Evolutionary conservation across 2,888 invertebrate genomes (phyloP).

Genomic region (Standfussiana lucernea): DNA sequence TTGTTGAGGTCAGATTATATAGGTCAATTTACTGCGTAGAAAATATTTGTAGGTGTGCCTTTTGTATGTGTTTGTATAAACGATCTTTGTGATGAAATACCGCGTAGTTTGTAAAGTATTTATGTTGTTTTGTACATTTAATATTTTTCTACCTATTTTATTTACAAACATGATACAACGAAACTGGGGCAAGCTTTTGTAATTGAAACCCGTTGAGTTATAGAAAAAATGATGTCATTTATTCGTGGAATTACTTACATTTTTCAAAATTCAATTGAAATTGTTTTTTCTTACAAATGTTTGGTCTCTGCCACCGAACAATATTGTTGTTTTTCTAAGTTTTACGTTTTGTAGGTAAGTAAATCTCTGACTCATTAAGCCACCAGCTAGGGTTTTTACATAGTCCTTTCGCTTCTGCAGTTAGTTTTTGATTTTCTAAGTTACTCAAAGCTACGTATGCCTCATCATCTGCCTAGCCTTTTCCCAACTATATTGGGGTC

Average conservation of each 20-base stretch:
- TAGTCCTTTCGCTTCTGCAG: not conserved
- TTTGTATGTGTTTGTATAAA: not conserved
- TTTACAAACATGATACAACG: not conserved
- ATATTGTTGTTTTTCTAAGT: not conserved
- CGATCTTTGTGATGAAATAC: slow-evolving; percentile 3
- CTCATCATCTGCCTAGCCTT: too few relatives aligned
- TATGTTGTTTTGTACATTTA: not conserved
- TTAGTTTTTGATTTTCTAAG: not conserved
- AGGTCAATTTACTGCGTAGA: slow-evolving; percentile 53
- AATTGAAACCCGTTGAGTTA: not conserved
- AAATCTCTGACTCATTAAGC: not conserved
- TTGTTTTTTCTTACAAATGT: not conserved
- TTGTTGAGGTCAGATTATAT: slow-evolving; percentile 50
- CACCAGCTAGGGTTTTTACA: not conserved
- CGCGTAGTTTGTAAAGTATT: not conserved
- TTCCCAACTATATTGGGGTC: too few relatives aligned
- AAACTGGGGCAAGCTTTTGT: not conserved
- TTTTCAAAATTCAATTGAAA: not conserved
- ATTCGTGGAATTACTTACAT: not conserved
- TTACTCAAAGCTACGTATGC: not conserved
- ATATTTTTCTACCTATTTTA: not conserved
- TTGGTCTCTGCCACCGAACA: not conserved
- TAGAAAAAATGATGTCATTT: not conserved
- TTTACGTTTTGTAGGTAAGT: not conserved
- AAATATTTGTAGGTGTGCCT: slow-evolving; percentile 7